phyloP scores from a whole-genome alignment of 2,888 invertebrate genomes.

The Notocelia uddmanniana region DNA sequence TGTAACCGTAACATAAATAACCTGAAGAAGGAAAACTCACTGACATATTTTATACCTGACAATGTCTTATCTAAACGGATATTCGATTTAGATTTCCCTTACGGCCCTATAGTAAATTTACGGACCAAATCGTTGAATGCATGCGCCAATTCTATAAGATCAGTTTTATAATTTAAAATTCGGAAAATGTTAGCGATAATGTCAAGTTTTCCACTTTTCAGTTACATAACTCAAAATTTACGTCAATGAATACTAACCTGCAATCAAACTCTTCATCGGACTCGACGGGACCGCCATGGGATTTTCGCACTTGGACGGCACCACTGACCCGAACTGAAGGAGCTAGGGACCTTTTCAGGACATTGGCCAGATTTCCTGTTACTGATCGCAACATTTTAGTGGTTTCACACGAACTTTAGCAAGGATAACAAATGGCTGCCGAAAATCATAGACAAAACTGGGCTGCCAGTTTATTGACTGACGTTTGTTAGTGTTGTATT shows the following conservation, averaged over 20 bases:
- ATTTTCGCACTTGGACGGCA: conserved; percentile 64
- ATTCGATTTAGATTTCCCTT: background rate
- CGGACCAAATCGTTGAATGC: background rate
- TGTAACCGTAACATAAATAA: background rate
- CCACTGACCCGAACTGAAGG: conserved; percentile 70
- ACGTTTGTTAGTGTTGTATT: conserved; percentile 32
- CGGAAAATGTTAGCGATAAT: background rate
- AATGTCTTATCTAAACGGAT: conserved; percentile 24
- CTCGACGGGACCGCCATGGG: conserved; percentile 86
- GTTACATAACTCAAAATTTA: conserved; percentile 82
- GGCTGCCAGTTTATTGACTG: conserved; percentile 44
- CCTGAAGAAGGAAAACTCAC: conserved; percentile 35
- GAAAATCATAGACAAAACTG: conserved; percentile 62
- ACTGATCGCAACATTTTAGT: conserved; percentile 81
- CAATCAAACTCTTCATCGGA: conserved; percentile 94
- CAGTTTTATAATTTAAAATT: background rate
- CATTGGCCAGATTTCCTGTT: conserved; percentile 73
- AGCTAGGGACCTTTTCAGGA: conserved; percentile 72
- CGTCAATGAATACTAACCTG: conserved; percentile 76
- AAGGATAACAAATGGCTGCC: conserved; percentile 80
- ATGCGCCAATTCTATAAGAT: background rate
- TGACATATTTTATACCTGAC: conserved; percentile 23
- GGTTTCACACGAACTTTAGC: conserved; percentile 66
- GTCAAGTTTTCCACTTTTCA: conserved; percentile 54
- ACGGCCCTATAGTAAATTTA: background rate